phyloP scores from a whole-genome alignment of 2,113 vertebrate genomes.

The Catharus fuscescens region DNA sequence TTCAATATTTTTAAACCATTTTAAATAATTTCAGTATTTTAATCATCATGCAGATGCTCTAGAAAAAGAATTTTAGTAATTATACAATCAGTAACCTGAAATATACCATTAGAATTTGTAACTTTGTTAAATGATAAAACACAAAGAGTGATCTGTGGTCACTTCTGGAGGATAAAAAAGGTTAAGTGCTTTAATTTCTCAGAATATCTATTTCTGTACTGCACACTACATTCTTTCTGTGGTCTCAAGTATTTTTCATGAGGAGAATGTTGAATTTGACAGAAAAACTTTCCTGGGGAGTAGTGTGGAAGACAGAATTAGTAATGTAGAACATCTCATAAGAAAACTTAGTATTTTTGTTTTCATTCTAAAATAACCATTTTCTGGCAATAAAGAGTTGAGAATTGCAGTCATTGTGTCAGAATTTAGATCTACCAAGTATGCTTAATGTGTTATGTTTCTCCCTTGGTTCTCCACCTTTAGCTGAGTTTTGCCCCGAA shows the following conservation, averaged over 20 bases:
- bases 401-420: background rate
- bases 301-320: background rate
- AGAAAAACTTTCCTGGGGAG: background rate
- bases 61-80: background rate
- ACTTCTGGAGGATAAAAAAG: background rate
- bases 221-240: background rate
- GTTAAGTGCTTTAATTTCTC: background rate
- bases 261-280: background rate
- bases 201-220: background rate
- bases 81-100: background rate
- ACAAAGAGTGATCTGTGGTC: background rate
- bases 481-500: background rate
- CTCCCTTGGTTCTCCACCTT: background rate
- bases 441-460: accelerated
- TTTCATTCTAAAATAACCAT: background rate
- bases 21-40: background rate
- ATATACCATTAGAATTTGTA: background rate
- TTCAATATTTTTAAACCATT: background rate
- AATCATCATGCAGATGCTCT: background rate
- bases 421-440: background rate
- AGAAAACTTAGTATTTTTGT: background rate
- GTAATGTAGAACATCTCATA: background rate
- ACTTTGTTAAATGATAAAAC: background rate
- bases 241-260: background rate
- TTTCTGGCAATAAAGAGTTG: background rate